Evolutionary conservation across 64 coral and sea anemone species (phyloP).

Genomic region (Montipora sp.): DNA sequence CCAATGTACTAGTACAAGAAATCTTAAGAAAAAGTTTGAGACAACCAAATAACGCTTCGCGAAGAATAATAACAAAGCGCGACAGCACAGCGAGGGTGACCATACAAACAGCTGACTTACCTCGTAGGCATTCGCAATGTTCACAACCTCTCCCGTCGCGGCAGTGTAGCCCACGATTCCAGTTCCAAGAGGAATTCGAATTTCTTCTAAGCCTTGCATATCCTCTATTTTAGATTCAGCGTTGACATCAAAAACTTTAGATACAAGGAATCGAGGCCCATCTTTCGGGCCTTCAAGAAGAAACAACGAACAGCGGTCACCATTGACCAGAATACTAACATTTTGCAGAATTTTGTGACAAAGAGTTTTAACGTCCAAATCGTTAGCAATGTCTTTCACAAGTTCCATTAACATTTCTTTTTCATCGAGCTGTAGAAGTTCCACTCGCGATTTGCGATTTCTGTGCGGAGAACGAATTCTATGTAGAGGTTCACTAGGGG

Average conservation of each 20-base stretch:
- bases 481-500: constrained; percentile 76
- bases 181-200: constrained; percentile 94
- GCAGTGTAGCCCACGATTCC: constrained; percentile 98
- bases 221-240: constrained; percentile 99
- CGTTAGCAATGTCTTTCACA: constrained; percentile 97
- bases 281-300: constrained; percentile 92
- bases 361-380: constrained; percentile 95
- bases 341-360: constrained; percentile 99
- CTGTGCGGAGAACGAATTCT: constrained; percentile 74
- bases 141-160: constrained; percentile 95
- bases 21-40: background rate
- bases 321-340: constrained; percentile 98
- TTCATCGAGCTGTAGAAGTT: constrained; percentile 93
- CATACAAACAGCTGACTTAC: constrained; percentile 52
- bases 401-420: constrained; percentile 97
- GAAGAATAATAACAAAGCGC: background rate
- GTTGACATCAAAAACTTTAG: constrained; percentile 99
- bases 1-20: no score
- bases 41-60: background rate
- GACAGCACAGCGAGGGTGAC: background rate
- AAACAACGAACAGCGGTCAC: constrained; percentile 96
- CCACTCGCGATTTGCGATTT: constrained; percentile 93
- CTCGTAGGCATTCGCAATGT: constrained; percentile 98
- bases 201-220: constrained; percentile 97
- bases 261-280: constrained; percentile 94